A percentile compares a stretch with the other conserved stretches of the same genome.
These are phyloP conservation scores for Cynodonichthys magdalenae DNA, from an alignment of 2,797 vertebrate species.

Conservation along the genomic window DNA sequence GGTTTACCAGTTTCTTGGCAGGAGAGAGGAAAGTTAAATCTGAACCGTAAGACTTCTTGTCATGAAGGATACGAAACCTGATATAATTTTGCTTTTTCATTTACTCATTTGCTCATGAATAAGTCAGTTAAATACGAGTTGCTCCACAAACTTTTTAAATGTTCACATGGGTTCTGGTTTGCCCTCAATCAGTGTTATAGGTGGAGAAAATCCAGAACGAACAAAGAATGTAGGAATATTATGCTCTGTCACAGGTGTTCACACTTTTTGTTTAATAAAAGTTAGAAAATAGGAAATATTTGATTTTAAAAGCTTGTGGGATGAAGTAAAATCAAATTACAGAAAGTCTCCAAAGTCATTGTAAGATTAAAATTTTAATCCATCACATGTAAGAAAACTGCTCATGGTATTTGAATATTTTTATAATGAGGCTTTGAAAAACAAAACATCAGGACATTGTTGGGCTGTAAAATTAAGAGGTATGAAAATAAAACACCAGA, in stretches of 20 bases:
- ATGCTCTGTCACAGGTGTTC: background rate
- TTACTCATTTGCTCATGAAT: background rate
- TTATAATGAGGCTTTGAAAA: too few species aligned
- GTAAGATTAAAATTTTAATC: too few species aligned
- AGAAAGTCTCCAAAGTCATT: too few species aligned
- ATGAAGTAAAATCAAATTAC: too few species aligned
- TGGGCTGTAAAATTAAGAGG: too few species aligned
- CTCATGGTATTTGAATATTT: too few species aligned
- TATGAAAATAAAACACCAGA: too few species aligned
- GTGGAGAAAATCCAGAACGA: background rate
- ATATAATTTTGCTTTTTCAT: background rate
- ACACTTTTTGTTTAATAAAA: too few species aligned
- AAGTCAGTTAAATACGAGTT: background rate
- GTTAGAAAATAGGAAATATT: too few species aligned
- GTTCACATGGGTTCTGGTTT: background rate
- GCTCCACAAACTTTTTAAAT: background rate
- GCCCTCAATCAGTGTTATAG: background rate
- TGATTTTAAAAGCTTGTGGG: too few species aligned
- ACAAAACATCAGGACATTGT: too few species aligned
- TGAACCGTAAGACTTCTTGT: background rate
- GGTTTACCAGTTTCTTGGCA: conserved; percentile 16
- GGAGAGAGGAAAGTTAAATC: background rate
- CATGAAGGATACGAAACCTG: background rate
- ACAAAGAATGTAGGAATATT: background rate
- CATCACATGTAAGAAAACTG: too few species aligned